These are phyloP conservation scores for Bursaphelenchus mucronatus DNA, from an alignment of 1,140 invertebrate genomes.

Conservation along the genomic window DNA sequence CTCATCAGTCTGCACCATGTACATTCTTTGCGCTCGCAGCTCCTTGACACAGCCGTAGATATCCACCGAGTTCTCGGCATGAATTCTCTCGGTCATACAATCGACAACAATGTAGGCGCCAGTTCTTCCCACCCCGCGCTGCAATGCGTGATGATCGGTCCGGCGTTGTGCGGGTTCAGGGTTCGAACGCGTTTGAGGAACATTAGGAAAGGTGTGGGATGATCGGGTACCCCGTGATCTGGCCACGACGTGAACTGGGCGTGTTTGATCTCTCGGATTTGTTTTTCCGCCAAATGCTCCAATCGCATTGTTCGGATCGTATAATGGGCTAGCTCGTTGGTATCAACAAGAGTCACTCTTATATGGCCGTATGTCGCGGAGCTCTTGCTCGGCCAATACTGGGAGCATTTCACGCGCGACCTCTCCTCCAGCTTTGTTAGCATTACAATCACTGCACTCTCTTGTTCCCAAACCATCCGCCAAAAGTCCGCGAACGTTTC, in stretches of 20 bases:
- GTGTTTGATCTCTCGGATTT: slow-evolving; percentile 91
- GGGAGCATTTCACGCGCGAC: slow-evolving; percentile 74
- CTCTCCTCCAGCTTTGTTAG: slow-evolving; percentile 94
- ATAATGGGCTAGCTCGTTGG: slow-evolving; percentile 92
- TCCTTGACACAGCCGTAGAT: slow-evolving; percentile 98
- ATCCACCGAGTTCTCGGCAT: slow-evolving; percentile 92
- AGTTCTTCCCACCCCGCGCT: slow-evolving; percentile 94
- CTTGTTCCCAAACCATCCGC: slow-evolving; percentile 97
- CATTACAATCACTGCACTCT: slow-evolving; percentile 89
- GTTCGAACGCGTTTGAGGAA: slow-evolving; percentile 86
- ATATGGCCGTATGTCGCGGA: slow-evolving; percentile 90
- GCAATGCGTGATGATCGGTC: slow-evolving; percentile 93
- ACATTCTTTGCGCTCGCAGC: slow-evolving; percentile 88
- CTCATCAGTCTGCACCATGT: slow-evolving; percentile 94
- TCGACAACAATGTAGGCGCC: slow-evolving; percentile 98
- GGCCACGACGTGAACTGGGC: slow-evolving; percentile 99
- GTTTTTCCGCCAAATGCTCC: slow-evolving; percentile 65
- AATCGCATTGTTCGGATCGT: slow-evolving; percentile 93
- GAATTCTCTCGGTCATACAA: slow-evolving; percentile 86
- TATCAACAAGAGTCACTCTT: slow-evolving; percentile 76
- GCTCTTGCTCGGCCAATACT: slow-evolving; percentile 67
- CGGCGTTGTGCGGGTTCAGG: slow-evolving; percentile 79
- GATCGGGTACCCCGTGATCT: slow-evolving; percentile 95
- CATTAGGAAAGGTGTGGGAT: slow-evolving; percentile 94
- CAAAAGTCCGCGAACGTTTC: slow-evolving; percentile 96